Conservation (phyloP, 2,888 invertebrate genomes). For the Ischnus inquisitorius region DNA sequence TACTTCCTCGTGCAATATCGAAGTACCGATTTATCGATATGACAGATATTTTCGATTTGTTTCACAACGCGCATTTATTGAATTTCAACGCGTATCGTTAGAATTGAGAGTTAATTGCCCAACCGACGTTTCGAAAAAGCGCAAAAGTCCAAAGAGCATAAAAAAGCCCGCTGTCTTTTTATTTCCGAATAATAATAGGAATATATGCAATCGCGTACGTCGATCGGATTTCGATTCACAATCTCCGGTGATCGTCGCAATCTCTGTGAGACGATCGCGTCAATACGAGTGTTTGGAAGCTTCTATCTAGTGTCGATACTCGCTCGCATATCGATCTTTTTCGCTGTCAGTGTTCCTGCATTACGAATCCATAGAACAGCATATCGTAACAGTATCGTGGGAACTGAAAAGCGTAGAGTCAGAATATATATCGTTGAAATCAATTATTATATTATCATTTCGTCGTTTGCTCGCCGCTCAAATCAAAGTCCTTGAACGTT, state of each 20-base stretch:
- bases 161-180: conserved; percentile 11
- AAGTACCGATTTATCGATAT: too few species aligned
- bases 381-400: neutral
- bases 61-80: too few species aligned
- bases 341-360: neutral
- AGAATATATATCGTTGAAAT: neutral
- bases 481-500: conserved; percentile 40
- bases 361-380: neutral
- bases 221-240: neutral
- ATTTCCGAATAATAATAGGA: neutral
- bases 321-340: neutral
- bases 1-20: neutral
- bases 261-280: conserved; percentile 15
- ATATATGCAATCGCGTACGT: neutral
- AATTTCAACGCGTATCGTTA: too few species aligned
- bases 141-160: neutral
- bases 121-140: conserved; percentile 10
- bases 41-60: too few species aligned
- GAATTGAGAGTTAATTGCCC: too few species aligned
- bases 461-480: neutral
- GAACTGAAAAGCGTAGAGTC: neutral
- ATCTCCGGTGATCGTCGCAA: neutral
- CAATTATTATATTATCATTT: neutral
- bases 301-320: neutral
- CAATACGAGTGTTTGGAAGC: neutral